Evolutionary conservation across 2,888 invertebrate genomes (phyloP).

Genomic region (Agrotis puta): DNA sequence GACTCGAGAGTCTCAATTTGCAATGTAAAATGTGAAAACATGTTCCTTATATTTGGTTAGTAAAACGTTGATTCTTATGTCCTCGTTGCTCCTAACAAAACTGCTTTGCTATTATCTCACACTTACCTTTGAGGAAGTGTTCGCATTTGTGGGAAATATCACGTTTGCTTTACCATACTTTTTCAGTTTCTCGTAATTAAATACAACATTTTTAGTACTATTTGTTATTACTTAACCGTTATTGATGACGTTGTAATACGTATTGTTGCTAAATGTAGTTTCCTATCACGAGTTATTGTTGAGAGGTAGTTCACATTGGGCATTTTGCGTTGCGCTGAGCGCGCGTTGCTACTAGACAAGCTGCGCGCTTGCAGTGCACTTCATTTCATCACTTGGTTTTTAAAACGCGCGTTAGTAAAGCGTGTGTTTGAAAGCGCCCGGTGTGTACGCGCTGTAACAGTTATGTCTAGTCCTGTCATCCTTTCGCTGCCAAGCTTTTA

Average conservation of each 20-base stretch:
- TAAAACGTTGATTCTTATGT: slow-evolving; percentile 51
- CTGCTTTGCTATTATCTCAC: slow-evolving; percentile 29
- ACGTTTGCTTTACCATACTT: slow-evolving; percentile 18
- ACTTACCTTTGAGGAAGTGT: slow-evolving; percentile 36
- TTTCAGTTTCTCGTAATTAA: slow-evolving; percentile 2
- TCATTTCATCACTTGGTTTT: no score
- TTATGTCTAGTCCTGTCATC: slow-evolving; percentile 65
- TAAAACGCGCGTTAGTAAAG: no score
- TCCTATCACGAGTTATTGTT: slow-evolving; percentile 47
- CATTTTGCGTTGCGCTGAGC: no score
- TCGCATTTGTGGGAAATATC: slow-evolving; percentile 45
- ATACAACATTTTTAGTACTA: neutral
- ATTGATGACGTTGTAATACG: slow-evolving; percentile 26
- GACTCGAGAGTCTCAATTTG: slow-evolving; percentile 33
- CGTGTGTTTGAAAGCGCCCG: no score
- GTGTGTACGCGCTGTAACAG: slow-evolving; percentile 13
- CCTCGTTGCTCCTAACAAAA: slow-evolving; percentile 27
- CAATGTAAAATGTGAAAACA: slow-evolving; percentile 53
- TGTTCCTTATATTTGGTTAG: slow-evolving; percentile 63
- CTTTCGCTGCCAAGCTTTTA: slow-evolving; percentile 53
- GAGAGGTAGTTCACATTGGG: no score
- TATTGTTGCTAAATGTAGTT: slow-evolving; percentile 44
- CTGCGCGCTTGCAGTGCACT: no score
- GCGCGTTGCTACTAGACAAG: no score
- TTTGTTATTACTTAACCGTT: slow-evolving; percentile 28